Conservation (phyloP, 2,888 invertebrate species). For the Chirona hameri region DNA sequence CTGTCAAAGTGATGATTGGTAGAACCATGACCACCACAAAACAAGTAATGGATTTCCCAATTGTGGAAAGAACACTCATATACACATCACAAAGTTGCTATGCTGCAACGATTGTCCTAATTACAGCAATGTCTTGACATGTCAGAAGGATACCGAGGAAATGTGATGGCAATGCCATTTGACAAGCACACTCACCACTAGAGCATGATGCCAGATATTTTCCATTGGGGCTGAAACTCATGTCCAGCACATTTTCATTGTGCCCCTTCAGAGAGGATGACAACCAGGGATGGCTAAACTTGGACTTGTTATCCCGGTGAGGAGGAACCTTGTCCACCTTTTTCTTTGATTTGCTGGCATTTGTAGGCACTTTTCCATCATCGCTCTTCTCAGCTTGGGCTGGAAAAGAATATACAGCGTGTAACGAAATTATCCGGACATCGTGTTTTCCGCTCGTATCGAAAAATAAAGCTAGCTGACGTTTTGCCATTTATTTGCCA, state of each 20-base stretch:
- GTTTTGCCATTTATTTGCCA: too few species aligned
- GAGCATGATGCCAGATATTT: conserved; percentile 79
- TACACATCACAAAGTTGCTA: too few species aligned
- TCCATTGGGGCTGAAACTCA: conserved; percentile 79
- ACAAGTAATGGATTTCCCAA: too few species aligned
- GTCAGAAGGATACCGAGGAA: not conserved
- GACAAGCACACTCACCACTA: conserved; percentile 63
- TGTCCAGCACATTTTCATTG: conserved; percentile 65
- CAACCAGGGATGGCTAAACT: conserved; percentile 72
- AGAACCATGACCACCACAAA: too few species aligned
- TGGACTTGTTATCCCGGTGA: conserved; percentile 40
- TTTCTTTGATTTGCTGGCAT: conserved; percentile 46
- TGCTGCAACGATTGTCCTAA: not conserved
- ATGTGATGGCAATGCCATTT: not conserved
- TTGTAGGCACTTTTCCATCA: conserved; percentile 34
- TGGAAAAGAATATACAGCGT: not conserved
- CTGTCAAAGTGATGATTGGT: too few species aligned
- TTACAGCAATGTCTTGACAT: too few species aligned
- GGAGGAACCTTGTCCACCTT: conserved; percentile 41
- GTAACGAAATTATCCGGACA: too few species aligned
- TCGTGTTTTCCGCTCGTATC: too few species aligned
- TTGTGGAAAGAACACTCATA: too few species aligned
- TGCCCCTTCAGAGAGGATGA: conserved; percentile 77
- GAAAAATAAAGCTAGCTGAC: too few species aligned
- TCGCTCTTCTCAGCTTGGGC: not conserved